Conservation (phyloP, 2,797 vertebrate species). For the Fistularia tabacaria region DNA sequence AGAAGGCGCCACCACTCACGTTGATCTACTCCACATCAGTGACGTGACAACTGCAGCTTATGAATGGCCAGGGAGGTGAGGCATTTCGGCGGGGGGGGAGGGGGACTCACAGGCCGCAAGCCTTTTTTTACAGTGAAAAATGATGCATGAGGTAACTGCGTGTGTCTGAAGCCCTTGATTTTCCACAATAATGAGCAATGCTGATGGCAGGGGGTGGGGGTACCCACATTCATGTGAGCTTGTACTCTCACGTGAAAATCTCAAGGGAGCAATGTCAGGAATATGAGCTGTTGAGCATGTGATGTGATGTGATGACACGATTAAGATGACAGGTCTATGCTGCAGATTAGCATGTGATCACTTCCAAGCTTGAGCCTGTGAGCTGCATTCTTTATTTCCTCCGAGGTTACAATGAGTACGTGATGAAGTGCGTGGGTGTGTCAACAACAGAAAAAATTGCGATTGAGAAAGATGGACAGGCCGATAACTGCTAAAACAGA, state of each 20-base stretch:
- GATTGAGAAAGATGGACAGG: not conserved
- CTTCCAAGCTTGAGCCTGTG: slow-evolving; percentile 25
- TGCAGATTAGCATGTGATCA: slow-evolving; percentile 47
- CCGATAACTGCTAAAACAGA: too few relatives aligned
- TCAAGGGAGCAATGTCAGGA: slow-evolving; percentile 4
- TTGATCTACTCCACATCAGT: slow-evolving; percentile 31
- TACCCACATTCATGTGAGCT: slow-evolving; percentile 2
- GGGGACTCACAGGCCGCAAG: slow-evolving; percentile 21
- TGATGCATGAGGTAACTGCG: slow-evolving; percentile 19
- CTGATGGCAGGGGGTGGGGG: not conserved
- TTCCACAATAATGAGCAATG: slow-evolving; percentile 14
- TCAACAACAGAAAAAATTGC: not conserved
- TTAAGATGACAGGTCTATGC: slow-evolving; percentile 34
- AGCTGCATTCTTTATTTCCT: slow-evolving; percentile 34
- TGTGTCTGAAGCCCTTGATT: slow-evolving; percentile 4
- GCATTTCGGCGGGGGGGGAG: slow-evolving; percentile 22
- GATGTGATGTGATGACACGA: slow-evolving; percentile 29
- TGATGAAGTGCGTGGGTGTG: not conserved
- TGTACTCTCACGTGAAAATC: not conserved
- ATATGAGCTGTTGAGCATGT: slow-evolving; percentile 6
- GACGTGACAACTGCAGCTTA: slow-evolving; percentile 30
- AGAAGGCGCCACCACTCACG: slow-evolving; percentile 22
- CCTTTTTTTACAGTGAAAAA: slow-evolving; percentile 39
- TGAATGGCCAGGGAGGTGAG: slow-evolving; percentile 36
- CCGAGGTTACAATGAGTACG: not conserved